Conservation (phyloP, 2,113 vertebrate genomes). For the Mungos mungo region DNA sequence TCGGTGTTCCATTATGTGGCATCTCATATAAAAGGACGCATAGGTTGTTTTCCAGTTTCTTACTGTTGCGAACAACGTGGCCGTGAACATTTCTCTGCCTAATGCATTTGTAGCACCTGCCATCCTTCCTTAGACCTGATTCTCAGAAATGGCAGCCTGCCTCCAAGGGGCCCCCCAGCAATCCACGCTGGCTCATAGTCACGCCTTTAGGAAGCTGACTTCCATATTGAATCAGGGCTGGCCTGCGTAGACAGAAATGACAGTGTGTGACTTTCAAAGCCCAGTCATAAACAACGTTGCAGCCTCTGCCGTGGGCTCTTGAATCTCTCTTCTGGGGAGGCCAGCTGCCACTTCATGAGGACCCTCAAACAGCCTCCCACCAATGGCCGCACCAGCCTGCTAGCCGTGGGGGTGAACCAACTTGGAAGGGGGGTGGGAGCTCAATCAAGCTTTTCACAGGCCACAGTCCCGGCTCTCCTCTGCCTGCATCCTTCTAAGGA, state of each 20-base stretch:
- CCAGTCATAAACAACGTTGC: background rate
- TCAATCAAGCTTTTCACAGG: background rate
- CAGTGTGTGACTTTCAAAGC: background rate
- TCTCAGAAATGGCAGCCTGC: background rate
- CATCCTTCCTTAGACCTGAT: background rate
- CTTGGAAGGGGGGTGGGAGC: background rate
- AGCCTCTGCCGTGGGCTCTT: background rate
- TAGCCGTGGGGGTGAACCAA: background rate
- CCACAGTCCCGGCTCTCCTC: background rate
- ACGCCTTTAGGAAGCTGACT: fast-evolving
- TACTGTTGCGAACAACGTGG: background rate
- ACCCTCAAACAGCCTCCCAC: no score
- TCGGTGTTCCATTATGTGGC: no score
- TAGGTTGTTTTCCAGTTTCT: background rate
- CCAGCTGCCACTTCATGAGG: background rate
- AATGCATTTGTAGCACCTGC: background rate
- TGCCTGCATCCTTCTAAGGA: background rate
- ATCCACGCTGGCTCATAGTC: background rate
- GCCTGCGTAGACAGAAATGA: background rate
- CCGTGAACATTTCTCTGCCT: background rate
- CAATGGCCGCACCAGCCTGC: background rate
- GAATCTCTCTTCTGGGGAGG: background rate
- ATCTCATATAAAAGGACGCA: background rate
- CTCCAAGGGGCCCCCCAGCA: background rate
- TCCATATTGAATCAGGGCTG: background rate